Evolutionary conservation across 2,113 vertebrate genomes (phyloP).

Genomic region (Synodontis membranacea): DNA sequence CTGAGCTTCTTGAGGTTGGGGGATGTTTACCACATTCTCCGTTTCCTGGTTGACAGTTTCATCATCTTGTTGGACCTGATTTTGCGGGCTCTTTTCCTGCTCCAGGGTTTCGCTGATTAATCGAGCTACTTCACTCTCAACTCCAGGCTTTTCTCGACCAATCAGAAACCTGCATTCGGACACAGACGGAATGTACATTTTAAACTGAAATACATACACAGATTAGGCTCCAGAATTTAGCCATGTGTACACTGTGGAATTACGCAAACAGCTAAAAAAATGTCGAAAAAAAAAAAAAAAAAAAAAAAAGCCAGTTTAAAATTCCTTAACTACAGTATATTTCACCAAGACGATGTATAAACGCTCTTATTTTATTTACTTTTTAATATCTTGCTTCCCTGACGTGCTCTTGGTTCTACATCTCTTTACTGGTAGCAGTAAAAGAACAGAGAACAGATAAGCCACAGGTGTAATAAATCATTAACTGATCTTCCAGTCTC

Average conservation of each 20-base stretch:
- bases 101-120: constrained; percentile 88
- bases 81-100: constrained; percentile 73
- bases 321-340: neutral
- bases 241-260: neutral
- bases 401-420: neutral
- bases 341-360: neutral
- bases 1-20: constrained; percentile 2
- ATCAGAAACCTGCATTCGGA: constrained; percentile 71
- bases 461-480: constrained; percentile 47
- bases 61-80: constrained; percentile 13
- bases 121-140: constrained; percentile 87
- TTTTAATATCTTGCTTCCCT: neutral
- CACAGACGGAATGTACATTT: neutral
- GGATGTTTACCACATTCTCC: neutral
- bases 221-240: neutral
- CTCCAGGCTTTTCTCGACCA: constrained; percentile 85
- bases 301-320: neutral
- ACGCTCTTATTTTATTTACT: neutral
- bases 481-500: constrained; percentile 36
- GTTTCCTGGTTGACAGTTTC: neutral
- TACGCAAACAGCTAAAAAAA: neutral
- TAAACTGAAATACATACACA: neutral
- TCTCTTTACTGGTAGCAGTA: neutral
- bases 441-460: constrained; percentile 18
- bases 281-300: neutral